Percentiles rank a stretch among this genome's conserved stretches.
Evolutionary conservation across 1,140 invertebrate species (phyloP).

Genomic region (Globodera ellingtonae): DNA sequence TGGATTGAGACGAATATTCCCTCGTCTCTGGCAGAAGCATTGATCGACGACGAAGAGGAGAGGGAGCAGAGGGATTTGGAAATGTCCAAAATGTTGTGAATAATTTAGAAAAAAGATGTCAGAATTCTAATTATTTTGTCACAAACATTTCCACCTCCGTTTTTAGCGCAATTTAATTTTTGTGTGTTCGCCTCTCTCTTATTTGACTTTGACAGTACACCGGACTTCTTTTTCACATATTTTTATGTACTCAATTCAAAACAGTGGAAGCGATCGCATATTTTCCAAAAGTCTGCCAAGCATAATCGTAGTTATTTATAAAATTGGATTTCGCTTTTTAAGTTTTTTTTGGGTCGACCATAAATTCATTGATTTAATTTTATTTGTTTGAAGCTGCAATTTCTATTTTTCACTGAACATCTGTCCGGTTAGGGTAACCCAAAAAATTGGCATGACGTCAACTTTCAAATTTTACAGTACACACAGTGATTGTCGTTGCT

Average conservation of each 20-base stretch:
- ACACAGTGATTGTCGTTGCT: too few species aligned
- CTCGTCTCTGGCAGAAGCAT: constrained; percentile 67
- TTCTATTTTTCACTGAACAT: too few species aligned
- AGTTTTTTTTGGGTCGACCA: too few species aligned
- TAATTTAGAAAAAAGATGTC: background rate
- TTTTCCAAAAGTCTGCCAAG: too few species aligned
- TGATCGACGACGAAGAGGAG: constrained; percentile 69
- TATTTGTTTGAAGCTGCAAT: background rate
- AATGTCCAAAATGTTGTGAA: constrained; percentile 69
- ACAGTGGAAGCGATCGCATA: too few species aligned
- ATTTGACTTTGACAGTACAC: too few species aligned
- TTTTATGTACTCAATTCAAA: too few species aligned
- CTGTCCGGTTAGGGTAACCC: too few species aligned
- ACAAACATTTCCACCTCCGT: background rate
- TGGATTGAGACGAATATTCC: constrained; percentile 71
- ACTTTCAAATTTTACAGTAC: too few species aligned
- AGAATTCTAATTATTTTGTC: background rate
- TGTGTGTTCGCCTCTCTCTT: background rate
- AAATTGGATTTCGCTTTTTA: too few species aligned
- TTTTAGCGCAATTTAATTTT: background rate
- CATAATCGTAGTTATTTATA: too few species aligned
- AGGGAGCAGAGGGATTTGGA: constrained; percentile 69
- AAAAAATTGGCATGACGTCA: too few species aligned
- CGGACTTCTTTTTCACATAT: background rate
- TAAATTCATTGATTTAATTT: background rate